Evolutionary conservation across 2,888 invertebrate species (phyloP), one percentile per base, ranked within the genome.

Genomic region (Eulithis testata): DNA sequence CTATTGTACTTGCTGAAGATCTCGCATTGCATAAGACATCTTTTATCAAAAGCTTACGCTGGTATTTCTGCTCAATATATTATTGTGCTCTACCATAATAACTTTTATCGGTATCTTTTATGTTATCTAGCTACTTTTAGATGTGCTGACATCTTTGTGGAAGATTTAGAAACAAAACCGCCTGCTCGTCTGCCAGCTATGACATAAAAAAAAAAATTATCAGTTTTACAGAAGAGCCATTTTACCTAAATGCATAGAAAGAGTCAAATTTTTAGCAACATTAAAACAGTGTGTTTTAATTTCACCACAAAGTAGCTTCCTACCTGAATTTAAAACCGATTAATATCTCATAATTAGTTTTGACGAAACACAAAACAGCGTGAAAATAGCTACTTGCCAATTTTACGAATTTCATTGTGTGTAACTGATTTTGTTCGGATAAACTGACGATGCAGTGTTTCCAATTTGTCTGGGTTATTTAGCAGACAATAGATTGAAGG

Each of bases 401-500:
- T 74, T 72, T 49, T 71, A 37, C 63, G 53, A 0, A 81, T 81
- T 82, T 83, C 83, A 74, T 89, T 86, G 83, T 87, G 69, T 69
- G 61, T 78, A 84, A 84, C 78, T 72, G 79, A 82, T 85, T 82
- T 73, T n/a, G 40, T 68, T 79, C 77, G 82, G 84, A 76, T 80
- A 76, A 79, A 72, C 52, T 12, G 11, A 59, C 14, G 45, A 43
- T 14, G 70, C 69, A 66, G 71, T 61, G 68, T 52, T 72, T 75
- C 71, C 75, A 75, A 77, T 82, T 62, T 62, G 14, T 40, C 47
- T 27, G 14, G 21, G 27, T 50, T 43, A 56, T 53, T 52, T 45
- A 53, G 31, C 37, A 36, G 50, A 65, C 50, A 65, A 65, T 44
- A 36, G 49, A 40, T 40, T 27, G n/a, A 2, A 44, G 11, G 31